Conservation (phyloP, 2,888 invertebrate genomes). For the Parthenolecanium corni region DNA sequence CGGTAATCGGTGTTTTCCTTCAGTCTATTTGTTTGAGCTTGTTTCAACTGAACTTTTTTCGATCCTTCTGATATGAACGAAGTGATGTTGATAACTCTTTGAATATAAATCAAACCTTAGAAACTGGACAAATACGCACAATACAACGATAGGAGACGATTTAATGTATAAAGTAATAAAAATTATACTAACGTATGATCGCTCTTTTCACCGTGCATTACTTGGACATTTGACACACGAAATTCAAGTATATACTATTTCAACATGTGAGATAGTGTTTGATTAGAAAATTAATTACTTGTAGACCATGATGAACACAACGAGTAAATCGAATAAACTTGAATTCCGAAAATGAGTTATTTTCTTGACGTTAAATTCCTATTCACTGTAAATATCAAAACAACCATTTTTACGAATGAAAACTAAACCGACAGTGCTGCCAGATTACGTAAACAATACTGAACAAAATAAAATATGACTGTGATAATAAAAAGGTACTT, state of each 20-base stretch:
- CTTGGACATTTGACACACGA: background rate
- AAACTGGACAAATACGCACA: too few relatives aligned
- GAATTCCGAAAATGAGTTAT: background rate
- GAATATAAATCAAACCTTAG: too few relatives aligned
- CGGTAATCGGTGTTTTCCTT: too few relatives aligned
- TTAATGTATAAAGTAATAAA: constrained; percentile 18
- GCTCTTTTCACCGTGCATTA: constrained; percentile 15
- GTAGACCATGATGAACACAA: constrained; percentile 1
- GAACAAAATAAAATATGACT: background rate
- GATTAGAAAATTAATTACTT: background rate
- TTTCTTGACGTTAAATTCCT: constrained; percentile 23
- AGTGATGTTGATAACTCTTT: too few relatives aligned
- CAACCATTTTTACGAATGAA: constrained; percentile 27
- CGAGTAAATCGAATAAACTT: background rate
- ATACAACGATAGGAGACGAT: too few relatives aligned
- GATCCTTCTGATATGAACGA: too few relatives aligned
- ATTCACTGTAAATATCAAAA: constrained; percentile 27
- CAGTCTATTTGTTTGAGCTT: too few relatives aligned
- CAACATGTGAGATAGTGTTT: background rate
- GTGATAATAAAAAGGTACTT: background rate
- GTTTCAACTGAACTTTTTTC: too few relatives aligned
- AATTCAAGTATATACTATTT: background rate
- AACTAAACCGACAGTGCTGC: constrained; percentile 17
- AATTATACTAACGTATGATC: constrained; percentile 18
- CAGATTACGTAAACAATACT: constrained; percentile 3